These are phyloP conservation scores for Seriola quinqueradiata DNA, from an alignment of 2,113 vertebrate species.

Conservation along the genomic window DNA sequence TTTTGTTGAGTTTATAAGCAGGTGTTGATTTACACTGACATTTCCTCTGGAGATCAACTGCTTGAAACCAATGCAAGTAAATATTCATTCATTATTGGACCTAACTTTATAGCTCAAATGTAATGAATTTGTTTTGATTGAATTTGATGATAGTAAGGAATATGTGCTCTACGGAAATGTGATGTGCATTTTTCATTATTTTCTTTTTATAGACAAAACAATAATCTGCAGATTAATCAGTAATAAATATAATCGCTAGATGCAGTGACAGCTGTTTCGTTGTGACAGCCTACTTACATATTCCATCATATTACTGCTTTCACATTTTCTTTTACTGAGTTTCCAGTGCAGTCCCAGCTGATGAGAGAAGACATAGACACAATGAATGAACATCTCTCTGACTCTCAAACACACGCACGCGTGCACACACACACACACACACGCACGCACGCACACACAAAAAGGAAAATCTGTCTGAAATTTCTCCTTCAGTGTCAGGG, in stretches of 20 bases:
- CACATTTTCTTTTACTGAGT: constrained; percentile 98
- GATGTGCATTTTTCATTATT: not conserved
- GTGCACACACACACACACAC: constrained; percentile 40
- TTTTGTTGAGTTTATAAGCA: not conserved
- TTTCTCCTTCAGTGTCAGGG: constrained; percentile 66
- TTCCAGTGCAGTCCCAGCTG: constrained; percentile 99
- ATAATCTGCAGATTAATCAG: not conserved
- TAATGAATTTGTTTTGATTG: not conserved
- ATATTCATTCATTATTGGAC: not conserved
- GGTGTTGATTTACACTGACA: not conserved
- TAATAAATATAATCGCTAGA: not conserved
- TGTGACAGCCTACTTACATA: constrained; percentile 79
- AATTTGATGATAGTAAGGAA: not conserved
- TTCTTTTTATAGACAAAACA: not conserved
- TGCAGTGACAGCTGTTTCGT: not conserved
- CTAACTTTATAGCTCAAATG: not conserved
- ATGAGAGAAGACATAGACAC: constrained; percentile 62
- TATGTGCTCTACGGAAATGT: not conserved
- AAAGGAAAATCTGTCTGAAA: constrained; percentile 77
- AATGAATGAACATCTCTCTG: constrained; percentile 27
- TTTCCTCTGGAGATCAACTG: too few relatives aligned
- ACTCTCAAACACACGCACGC: constrained; percentile 41
- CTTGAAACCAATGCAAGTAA: not conserved
- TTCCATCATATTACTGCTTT: constrained; percentile 99
- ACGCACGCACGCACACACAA: constrained; percentile 42